phyloP scores from a whole-genome alignment of 2,113 vertebrate genomes.

The human (Homo sapiens) region DNA sequence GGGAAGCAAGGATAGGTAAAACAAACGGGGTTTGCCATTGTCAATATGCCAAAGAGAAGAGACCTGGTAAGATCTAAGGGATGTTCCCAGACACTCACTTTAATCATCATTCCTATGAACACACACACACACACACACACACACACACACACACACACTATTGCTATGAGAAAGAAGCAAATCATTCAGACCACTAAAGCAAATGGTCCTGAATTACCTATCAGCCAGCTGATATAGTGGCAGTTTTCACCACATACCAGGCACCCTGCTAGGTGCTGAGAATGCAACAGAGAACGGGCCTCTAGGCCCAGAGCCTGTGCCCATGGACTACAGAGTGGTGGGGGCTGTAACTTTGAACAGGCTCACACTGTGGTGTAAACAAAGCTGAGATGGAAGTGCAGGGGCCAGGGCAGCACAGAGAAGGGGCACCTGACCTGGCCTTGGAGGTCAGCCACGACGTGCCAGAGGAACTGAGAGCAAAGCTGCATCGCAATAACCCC shows the following conservation, averaged over 20 bases:
- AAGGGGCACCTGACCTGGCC: neutral
- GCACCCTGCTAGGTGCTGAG: neutral
- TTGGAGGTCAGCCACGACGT: neutral
- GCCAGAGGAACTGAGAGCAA: conserved; percentile 58
- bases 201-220: neutral
- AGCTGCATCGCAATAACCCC: neutral
- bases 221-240: neutral
- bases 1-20: neutral
- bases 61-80: neutral
- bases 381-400: conserved; percentile 16
- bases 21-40: neutral
- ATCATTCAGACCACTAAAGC: neutral
- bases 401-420: neutral
- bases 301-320: neutral
- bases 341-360: neutral
- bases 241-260: neutral
- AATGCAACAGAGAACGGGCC: neutral
- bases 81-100: neutral
- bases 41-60: neutral
- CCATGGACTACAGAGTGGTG: neutral
- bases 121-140: neutral
- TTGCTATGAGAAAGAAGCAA: neutral
- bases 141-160: neutral
- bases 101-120: neutral
- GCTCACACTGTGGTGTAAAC: neutral